phyloP scores from a whole-genome alignment of 1,140 invertebrate genomes.

The Centruroides sculpturatus region DNA sequence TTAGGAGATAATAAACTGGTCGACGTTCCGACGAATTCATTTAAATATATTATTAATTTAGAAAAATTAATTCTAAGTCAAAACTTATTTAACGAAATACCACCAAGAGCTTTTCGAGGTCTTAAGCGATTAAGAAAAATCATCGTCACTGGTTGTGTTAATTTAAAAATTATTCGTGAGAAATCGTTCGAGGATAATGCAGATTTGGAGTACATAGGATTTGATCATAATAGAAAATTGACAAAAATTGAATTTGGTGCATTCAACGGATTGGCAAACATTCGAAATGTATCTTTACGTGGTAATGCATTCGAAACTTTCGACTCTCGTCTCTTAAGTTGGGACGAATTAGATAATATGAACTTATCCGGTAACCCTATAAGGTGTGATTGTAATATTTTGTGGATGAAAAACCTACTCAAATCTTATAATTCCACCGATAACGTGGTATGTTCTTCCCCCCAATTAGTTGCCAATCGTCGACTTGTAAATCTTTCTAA shows the following conservation, averaged over 20 bases:
- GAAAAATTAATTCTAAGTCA: constrained; percentile 64
- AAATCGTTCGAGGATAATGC: constrained; percentile 61
- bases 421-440: constrained; percentile 1
- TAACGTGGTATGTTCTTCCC: constrained; percentile 45
- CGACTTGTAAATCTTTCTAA: constrained; percentile 48
- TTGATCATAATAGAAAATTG: constrained; percentile 60
- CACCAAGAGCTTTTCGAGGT: constrained; percentile 54
- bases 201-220: constrained; percentile 57
- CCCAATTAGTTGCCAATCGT: constrained; percentile 49
- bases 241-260: constrained; percentile 52
- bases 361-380: constrained; percentile 70
- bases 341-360: constrained; percentile 55
- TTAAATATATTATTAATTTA: constrained; percentile 56
- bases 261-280: constrained; percentile 55
- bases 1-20: constrained; percentile 60
- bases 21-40: constrained; percentile 51
- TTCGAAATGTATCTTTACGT: constrained; percentile 55
- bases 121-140: constrained; percentile 55
- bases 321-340: constrained; percentile 53
- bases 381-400: constrained; percentile 57
- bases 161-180: constrained; percentile 50
- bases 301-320: constrained; percentile 61
- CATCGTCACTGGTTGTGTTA: constrained; percentile 55
- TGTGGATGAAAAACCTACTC: constrained; percentile 57
- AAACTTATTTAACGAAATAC: constrained; percentile 55